phyloP scores from a whole-genome alignment of 2,888 invertebrate genomes.

The Tipula confusa region DNA sequence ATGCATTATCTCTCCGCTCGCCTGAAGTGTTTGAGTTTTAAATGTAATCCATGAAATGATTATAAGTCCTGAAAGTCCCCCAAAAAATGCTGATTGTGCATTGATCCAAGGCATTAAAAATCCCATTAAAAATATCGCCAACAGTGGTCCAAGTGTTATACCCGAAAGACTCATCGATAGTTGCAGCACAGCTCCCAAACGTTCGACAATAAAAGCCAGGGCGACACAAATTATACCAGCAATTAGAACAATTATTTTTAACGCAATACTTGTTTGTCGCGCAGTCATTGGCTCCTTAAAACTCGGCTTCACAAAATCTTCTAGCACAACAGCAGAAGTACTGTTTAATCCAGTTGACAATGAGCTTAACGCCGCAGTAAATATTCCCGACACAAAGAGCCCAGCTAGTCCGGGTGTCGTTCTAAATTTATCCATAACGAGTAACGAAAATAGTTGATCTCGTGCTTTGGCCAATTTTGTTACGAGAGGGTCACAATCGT shows the following conservation, averaged over 20 bases:
- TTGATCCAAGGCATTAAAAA: slow-evolving; percentile 62
- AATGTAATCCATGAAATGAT: slow-evolving; percentile 67
- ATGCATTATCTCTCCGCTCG: slow-evolving; percentile 57
- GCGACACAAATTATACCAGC: slow-evolving; percentile 66
- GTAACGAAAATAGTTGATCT: slow-evolving; percentile 74
- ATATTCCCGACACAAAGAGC: slow-evolving; percentile 80
- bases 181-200: slow-evolving; percentile 65
- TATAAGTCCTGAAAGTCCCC: slow-evolving; percentile 60
- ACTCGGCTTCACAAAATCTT: slow-evolving; percentile 71
- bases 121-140: slow-evolving; percentile 67
- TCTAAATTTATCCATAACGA: slow-evolving; percentile 80
- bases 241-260: slow-evolving; percentile 54
- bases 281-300: slow-evolving; percentile 55
- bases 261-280: slow-evolving; percentile 55
- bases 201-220: slow-evolving; percentile 65
- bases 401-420: slow-evolving; percentile 77
- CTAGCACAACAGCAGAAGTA: slow-evolving; percentile 73
- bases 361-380: slow-evolving; percentile 82
- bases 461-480: slow-evolving; percentile 71
- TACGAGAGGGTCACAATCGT: slow-evolving; percentile 73
- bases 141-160: slow-evolving; percentile 62
- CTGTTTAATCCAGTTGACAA: slow-evolving; percentile 77
- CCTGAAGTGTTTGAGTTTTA: slow-evolving; percentile 56
- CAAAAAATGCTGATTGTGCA: slow-evolving; percentile 62
- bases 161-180: slow-evolving; percentile 60